Evolutionary conservation across 2,113 vertebrate genomes (phyloP), one percentile per base, ranked within the genome.

Genomic region (Lontra canadensis): DNA sequence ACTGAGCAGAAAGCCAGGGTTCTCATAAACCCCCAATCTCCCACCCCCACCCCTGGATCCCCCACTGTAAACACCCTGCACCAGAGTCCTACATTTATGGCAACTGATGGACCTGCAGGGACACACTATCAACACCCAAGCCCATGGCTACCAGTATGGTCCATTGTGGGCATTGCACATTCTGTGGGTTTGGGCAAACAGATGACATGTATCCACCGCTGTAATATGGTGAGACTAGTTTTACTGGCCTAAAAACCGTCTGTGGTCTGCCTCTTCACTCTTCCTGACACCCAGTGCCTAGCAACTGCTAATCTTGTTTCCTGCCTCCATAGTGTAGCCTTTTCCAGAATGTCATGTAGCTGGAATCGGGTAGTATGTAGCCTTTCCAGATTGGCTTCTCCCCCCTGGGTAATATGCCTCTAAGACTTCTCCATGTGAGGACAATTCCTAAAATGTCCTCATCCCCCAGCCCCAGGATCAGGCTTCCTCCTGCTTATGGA

Each of bases 21-120:
- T 73, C n/a, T 59, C 36, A 4, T 18, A 1, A 8, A 0, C 20
- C 26, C 31, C 6, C 0, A 0, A 5, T 47, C 11, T 5, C 49
- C 2, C 25, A 20, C 6, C 3, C 34, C 23, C 3, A 4, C 47
- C 3, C 13, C 36, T 6, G 36, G 42, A 21, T 39, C n/a, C 49
- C 42, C 13, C 0, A 4, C 14, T 1, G 11, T 23, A 44, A 61
- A 52, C 25, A n/a, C 14, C 42, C 34, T 6, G 36, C 31, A 29
- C 6, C 8, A 20, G 21, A 36, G 49, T 1, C 36, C 52, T 29
- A 17, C 18, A 13, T 52, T 80, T 44, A 34, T 21, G 63, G 76
- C 1, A 9, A 8, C 21, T 57, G 55, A 76, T 26, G 88, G 94
- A 52, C 36, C 67, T 31, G 8, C 15, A 11, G 0, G 39, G 90